phyloP scores from a whole-genome alignment of 1,140 invertebrate species.

The Bursaphelenchus mucronatus region DNA sequence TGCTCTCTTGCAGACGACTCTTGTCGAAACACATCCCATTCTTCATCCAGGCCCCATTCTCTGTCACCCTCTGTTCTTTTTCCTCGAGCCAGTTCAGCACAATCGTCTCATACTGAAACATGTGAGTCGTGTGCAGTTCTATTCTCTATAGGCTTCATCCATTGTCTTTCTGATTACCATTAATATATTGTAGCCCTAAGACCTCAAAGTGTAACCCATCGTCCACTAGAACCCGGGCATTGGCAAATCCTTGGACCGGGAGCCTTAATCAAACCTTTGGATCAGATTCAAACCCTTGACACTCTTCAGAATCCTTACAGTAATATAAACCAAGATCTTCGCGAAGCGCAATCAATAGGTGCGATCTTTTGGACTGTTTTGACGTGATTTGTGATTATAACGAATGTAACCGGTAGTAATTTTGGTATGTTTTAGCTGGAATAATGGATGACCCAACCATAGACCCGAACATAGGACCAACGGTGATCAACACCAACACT shows the following conservation, averaged over 20 bases:
- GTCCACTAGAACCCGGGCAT: conserved; percentile 32
- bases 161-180: too few species aligned
- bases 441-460: conserved; percentile 29
- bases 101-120: too few species aligned
- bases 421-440: conserved; percentile 20
- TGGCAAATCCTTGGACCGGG: conserved; percentile 41
- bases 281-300: conserved; percentile 24
- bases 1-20: too few species aligned
- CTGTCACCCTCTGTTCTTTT: too few species aligned
- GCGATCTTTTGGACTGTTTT: not conserved
- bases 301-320: conserved; percentile 28
- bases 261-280: conserved; percentile 42
- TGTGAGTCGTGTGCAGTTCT: too few species aligned
- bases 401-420: not conserved
- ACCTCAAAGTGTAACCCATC: not conserved
- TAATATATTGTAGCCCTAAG: too few species aligned
- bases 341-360: conserved; percentile 28
- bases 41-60: too few species aligned
- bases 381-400: not conserved
- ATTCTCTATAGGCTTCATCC: too few species aligned
- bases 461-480: conserved; percentile 16
- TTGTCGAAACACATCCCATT: too few species aligned
- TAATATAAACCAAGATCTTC: conserved; percentile 22
- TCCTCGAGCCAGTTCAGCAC: too few species aligned
- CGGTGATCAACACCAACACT: conserved; percentile 20